Evolutionary conservation across 2,888 invertebrate genomes (phyloP).

Genomic region (Polyommatus icarus): DNA sequence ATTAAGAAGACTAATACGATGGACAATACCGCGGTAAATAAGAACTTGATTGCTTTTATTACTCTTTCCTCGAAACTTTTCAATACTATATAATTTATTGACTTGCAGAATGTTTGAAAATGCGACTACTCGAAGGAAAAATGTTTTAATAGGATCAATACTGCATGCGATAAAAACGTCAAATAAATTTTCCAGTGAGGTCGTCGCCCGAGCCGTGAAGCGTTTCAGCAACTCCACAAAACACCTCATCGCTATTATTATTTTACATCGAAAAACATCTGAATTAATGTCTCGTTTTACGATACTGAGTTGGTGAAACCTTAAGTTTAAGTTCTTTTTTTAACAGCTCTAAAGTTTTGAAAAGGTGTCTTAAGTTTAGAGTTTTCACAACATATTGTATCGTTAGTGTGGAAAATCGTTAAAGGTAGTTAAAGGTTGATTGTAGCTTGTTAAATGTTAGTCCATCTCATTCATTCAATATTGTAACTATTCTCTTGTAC

Average conservation of each 20-base stretch:
- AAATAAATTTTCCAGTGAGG: slow-evolving; percentile 9
- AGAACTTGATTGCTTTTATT: background rate
- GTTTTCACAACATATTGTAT: background rate
- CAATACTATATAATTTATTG: background rate
- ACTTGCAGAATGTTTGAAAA: background rate
- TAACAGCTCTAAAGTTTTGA: background rate
- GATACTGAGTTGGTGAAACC: background rate
- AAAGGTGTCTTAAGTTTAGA: background rate
- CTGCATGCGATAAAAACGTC: slow-evolving; percentile 7
- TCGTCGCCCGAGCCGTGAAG: slow-evolving; percentile 23
- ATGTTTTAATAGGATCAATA: slow-evolving; percentile 15
- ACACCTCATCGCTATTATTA: slow-evolving; percentile 1
- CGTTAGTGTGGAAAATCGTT: background rate
- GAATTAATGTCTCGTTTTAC: background rate
- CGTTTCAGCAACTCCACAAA: background rate
- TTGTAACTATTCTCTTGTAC: background rate
- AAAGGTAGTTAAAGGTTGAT: no score
- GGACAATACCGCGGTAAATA: background rate
- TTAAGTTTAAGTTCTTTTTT: background rate
- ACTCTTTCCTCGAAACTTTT: background rate
- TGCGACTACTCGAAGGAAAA: background rate
- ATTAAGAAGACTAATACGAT: background rate
- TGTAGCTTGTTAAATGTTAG: background rate
- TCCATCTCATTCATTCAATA: background rate
- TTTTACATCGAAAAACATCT: slow-evolving; percentile 12